Evolutionary conservation across 2,797 vertebrate genomes (phyloP).

Genomic region (Pseudochirops corinnae): DNA sequence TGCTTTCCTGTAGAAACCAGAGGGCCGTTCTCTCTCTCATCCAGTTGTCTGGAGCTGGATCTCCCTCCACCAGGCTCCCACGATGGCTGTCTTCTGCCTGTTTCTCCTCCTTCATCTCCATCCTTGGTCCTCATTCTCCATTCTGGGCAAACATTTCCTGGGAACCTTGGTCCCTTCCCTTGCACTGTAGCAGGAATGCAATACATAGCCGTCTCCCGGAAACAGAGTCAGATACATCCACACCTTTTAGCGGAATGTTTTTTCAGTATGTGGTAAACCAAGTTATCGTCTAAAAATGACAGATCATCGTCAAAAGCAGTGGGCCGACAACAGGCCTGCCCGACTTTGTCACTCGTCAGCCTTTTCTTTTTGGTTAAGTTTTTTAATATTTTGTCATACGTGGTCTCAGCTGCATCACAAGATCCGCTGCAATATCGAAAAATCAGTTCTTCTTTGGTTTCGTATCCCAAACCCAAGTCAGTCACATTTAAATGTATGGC

Average conservation of each 20-base stretch:
- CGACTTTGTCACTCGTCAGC: conserved; percentile 93
- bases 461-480: conserved; percentile 96
- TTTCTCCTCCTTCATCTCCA: conserved; percentile 9
- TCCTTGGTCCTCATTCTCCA: conserved; percentile 88
- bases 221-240: conserved; percentile 91
- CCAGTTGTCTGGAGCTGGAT: conserved; percentile 65
- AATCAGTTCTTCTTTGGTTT: conserved; percentile 98
- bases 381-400: conserved; percentile 98
- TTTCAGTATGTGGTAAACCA: conserved; percentile 97
- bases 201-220: conserved; percentile 77
- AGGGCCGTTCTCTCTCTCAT: conserved; percentile 67
- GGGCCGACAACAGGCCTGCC: conserved; percentile 96
- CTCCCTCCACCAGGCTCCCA: conserved; percentile 74
- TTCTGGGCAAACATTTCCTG: conserved; percentile 80
- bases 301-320: conserved; percentile 96
- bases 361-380: conserved; percentile 96
- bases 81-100: conserved; percentile 64
- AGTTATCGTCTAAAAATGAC: conserved; percentile 96
- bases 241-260: conserved; percentile 99
- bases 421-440: conserved; percentile 98
- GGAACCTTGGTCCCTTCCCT: conserved; percentile 88
- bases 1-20: conserved; percentile 70
- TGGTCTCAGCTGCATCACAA: conserved; percentile 94
- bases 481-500: conserved; percentile 98
- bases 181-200: conserved; percentile 86